Conservation (phyloP, 2,888 invertebrate genomes). For the Synergus itoensis region DNA sequence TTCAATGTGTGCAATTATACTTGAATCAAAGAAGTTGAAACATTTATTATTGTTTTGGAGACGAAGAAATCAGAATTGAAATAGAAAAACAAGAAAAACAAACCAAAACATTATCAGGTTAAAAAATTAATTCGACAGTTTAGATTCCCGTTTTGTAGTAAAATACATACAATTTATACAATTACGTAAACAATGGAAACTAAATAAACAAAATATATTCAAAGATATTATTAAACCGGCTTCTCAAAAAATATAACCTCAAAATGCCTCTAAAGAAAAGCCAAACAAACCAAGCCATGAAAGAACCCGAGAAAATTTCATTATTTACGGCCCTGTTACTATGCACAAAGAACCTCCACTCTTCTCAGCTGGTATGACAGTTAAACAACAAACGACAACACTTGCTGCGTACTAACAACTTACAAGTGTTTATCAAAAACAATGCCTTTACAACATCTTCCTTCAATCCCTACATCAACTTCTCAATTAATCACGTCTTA, state of each 20-base stretch:
- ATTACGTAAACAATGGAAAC: neutral
- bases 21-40: too few relatives aligned
- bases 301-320: neutral
- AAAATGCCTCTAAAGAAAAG: neutral
- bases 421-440: neutral
- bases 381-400: constrained; percentile 50
- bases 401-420: neutral
- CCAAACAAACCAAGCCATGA: too few relatives aligned
- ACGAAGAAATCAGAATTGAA: too few relatives aligned
- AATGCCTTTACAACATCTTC: neutral
- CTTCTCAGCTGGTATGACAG: constrained; percentile 60
- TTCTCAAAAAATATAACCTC: neutral
- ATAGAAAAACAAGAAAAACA: too few relatives aligned
- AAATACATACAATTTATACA: neutral
- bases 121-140: too few relatives aligned
- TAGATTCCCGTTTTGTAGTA: too few relatives aligned
- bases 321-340: neutral
- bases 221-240: neutral
- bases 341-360: constrained; percentile 43
- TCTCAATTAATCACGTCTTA: neutral
- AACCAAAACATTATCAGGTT: too few relatives aligned
- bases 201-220: neutral
- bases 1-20: too few relatives aligned
- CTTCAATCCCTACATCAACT: neutral
- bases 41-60: too few relatives aligned